Base-by-base conservation (phyloP, 2,888 invertebrate genomes). In the Acronicta psi region DNA sequence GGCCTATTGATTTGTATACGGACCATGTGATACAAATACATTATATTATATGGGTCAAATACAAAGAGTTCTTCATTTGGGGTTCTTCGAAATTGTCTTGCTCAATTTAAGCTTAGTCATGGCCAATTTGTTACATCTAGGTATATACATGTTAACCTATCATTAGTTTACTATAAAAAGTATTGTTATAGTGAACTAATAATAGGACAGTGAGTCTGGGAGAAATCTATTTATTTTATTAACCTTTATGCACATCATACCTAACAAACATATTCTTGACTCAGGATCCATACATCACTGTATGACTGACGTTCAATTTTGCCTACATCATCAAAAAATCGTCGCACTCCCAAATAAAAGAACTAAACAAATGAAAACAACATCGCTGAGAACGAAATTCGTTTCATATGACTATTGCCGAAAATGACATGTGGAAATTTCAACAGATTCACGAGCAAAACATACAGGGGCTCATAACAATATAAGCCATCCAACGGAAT, bases 401-500 rank as follows among this genome's bases (percentile, higher is more conserved):
- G 63, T 58, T 59, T 51, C 58, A 45, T 57, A 52, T 62, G 63
- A 63, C 65, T 73, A 67, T 71, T 75, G 65, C 60, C 59, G 79
- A 59, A 68, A 73, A 72, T 69, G 73, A 69, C 67, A 62, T 70
- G 74, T 61, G 68, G 66, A 62, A 77, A 80, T 73, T 68, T 66
- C 62, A 63, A 67, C 72, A 79, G 77, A 80, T 81, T 79, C 77
- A 80, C 79, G 79, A 74, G 76, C 70, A 71, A 79, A 80, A 75
- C 77, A 80, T 64, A 73, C 69, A 69, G 66, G 62, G 65, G 67
- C 80, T 82, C 81, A 84, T 84, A 83, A 85, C 83, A 84, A 84
- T 83, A 82, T 82, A 80, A 80, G 82, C 77, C 77, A 78, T 78
- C 75, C 77, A 72, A 73, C 75, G 78, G 79, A 85, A 84, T 82